A percentile compares a stretch with the other conserved stretches of the same genome.
phyloP scores from a whole-genome alignment of 2,797 vertebrate species.

The Phrynocephalus forsythii region DNA sequence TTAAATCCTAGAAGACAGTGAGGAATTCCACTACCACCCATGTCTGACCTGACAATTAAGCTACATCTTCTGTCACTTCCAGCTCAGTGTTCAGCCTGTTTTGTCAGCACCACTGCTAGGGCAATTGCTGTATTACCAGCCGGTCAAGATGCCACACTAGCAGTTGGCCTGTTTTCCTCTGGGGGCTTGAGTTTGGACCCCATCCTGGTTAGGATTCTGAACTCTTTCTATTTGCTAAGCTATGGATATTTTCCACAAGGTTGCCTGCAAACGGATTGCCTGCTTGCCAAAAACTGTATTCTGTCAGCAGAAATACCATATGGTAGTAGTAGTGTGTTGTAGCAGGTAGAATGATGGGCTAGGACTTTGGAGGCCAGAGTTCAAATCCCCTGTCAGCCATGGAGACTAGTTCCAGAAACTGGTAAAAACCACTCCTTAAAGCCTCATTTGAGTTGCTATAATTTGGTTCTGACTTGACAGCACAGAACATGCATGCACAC shows the following conservation, averaged over 20 bases:
- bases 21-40: not conserved
- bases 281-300: not conserved
- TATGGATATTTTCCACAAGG: not conserved
- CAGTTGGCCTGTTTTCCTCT: not conserved
- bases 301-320: not conserved
- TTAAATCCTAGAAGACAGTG: not conserved
- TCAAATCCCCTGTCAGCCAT: no score
- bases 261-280: not conserved
- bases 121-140: not conserved
- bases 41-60: not conserved
- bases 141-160: not conserved
- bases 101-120: not conserved
- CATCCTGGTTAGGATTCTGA: no score
- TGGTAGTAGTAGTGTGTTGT: not conserved
- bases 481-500: no score
- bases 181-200: not conserved
- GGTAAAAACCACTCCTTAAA: no score
- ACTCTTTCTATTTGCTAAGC: not conserved
- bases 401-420: no score
- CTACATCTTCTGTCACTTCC: not conserved
- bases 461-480: no score
- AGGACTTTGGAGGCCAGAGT: no score
- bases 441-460: no score
- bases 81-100: not conserved
- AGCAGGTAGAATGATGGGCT: no score